Percentiles rank a stretch among this genome's conserved stretches.
These are phyloP conservation scores for Aeoliscus strigatus DNA, from an alignment of 2,797 vertebrate species.

Conservation along the genomic window DNA sequence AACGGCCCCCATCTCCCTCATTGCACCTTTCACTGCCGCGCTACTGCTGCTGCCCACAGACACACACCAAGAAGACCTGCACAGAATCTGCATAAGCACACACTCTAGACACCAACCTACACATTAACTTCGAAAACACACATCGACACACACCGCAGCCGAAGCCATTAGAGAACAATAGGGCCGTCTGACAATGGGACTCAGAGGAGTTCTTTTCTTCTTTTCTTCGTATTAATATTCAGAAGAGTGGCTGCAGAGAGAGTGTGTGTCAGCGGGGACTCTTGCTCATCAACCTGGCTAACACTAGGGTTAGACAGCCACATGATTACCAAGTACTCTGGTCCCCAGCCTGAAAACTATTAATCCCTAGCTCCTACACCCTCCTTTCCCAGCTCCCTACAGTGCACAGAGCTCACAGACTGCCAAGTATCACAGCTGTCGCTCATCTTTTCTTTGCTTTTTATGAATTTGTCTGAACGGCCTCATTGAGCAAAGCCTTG, in stretches of 20 bases:
- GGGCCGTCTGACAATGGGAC: constrained; percentile 61
- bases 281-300: constrained; percentile 69
- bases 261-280: constrained; percentile 64
- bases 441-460: constrained; percentile 55
- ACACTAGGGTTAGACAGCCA: constrained; percentile 61
- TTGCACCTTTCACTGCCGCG: constrained; percentile 57
- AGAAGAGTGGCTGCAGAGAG: constrained; percentile 58
- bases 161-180: constrained; percentile 71
- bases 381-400: constrained; percentile 43
- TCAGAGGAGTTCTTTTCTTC: constrained; percentile 69
- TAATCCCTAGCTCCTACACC: constrained; percentile 54
- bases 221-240: constrained; percentile 69
- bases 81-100: constrained; percentile 65
- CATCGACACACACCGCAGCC: constrained; percentile 20
- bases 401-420: constrained; percentile 19
- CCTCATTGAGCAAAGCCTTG: constrained; percentile 39
- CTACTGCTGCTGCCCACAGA: constrained; percentile 37
- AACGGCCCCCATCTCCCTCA: constrained; percentile 52
- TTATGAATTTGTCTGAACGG: constrained; percentile 49
- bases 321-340: constrained; percentile 71
- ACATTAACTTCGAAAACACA: constrained; percentile 53
- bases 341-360: constrained; percentile 56
- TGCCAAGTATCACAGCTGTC: constrained; percentile 65
- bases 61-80: constrained; percentile 43
- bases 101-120: constrained; percentile 42